Base-by-base conservation (phyloP, 2,797 vertebrate species). In the Sebastes taczanowskii region DNA sequence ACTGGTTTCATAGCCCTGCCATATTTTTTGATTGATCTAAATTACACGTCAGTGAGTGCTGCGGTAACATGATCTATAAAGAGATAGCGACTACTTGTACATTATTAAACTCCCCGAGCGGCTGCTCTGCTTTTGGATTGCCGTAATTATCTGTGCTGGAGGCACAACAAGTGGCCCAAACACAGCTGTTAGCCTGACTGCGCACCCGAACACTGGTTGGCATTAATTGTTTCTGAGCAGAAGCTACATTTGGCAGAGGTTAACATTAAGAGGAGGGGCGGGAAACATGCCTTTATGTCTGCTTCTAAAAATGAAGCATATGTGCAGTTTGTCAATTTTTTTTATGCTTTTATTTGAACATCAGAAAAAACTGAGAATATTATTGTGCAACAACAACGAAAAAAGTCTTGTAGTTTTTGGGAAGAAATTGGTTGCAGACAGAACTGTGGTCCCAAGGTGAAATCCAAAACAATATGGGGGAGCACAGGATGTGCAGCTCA, bases 1-100 rank as follows among this genome's bases (percentile, higher is more conserved):
- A 93, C 92, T 93, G 88, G 91, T 94, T 93, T 95, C 94, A 95
- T 94, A 92, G 94, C 91, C 80, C 85, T 91, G 92, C 92, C 92
- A 93, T 95, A 93, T 94, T 95, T 95, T 95, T 94, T 93, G 95
- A 96, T 96, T 95, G 95, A 96, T 95, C 94, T 94, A 95, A 96
- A 96, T 96, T 94, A 95, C 94, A 94, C 86, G 88, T 93, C 93
- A 92, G 94, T 93, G 94, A 95, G 93, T 92, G 92, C 93, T 88
- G 90, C 90, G 86, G 94, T 94, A 95, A 95, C 95, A 91, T 94
- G 94, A 95, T 95, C 94, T 94, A 94, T 94, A 92, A 94, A 94
- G 94, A 95, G 95, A 95, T 94, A 95, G 95, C 78, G 89, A 95
- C 94, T 95, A 95, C 95, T 95, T 95, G 94, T 95, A 93, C 92